These are phyloP conservation scores for Plodia interpunctella DNA, from an alignment of 1,140 invertebrate genomes.

Conservation along the genomic window DNA sequence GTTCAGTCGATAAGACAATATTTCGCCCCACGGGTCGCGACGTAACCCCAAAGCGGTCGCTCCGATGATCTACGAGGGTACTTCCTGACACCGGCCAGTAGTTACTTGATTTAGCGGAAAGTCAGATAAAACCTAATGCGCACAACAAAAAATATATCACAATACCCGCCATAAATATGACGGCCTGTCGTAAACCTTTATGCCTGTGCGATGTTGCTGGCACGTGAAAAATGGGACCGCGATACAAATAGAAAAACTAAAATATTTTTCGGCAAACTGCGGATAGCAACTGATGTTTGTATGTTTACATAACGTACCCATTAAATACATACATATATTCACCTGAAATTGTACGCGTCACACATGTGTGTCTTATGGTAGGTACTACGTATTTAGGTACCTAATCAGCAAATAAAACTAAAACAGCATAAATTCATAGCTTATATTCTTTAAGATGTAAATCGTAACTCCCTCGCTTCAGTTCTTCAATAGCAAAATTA, in stretches of 20 bases:
- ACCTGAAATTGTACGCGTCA: too few relatives aligned
- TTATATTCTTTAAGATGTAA: too few relatives aligned
- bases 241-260: slow-evolving; percentile 68
- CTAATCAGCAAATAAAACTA: too few relatives aligned
- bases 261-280: slow-evolving; percentile 43
- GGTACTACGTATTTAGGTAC: too few relatives aligned
- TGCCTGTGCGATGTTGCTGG: slow-evolving; percentile 66
- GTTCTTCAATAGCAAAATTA: too few relatives aligned
- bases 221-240: slow-evolving; percentile 69
- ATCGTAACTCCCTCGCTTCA: too few relatives aligned
- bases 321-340: too few relatives aligned
- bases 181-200: slow-evolving; percentile 75
- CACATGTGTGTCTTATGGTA: too few relatives aligned
- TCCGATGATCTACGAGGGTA: slow-evolving; percentile 70
- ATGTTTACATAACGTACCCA: too few relatives aligned
- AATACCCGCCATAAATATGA: slow-evolving; percentile 75
- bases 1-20: slow-evolving; percentile 51
- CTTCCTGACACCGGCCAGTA: slow-evolving; percentile 75
- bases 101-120: slow-evolving; percentile 77
- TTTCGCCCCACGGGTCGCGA: slow-evolving; percentile 51
- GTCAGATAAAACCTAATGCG: slow-evolving; percentile 76
- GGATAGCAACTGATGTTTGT: too few relatives aligned
- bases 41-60: slow-evolving; percentile 68
- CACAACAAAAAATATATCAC: slow-evolving; percentile 76
- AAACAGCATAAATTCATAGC: too few relatives aligned